Base-by-base conservation (phyloP, 1,140 invertebrate species). In the Mamestra configurata region DNA sequence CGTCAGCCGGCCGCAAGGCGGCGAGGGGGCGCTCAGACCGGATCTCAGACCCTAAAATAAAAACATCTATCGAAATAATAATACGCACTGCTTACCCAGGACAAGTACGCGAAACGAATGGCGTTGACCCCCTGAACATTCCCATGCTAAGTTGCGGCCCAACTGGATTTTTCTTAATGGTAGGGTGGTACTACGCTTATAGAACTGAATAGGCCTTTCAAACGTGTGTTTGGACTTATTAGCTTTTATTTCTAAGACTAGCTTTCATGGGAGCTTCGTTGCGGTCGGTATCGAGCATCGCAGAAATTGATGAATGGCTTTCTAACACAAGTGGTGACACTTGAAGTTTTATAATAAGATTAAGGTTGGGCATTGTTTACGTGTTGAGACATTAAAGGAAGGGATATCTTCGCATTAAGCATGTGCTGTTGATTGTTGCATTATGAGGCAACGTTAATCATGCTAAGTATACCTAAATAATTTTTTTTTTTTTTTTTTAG, bases 51-150 rank as follows among this genome's bases (percentile, higher is more conserved):
- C 93, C 93, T 93, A 90, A 92, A 94, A 92, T 93, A 93, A 94
- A 94, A 94, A 92, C 91, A 93, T 93, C 90, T 90, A 93, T 93
- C 90, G 89, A 88, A 94, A 93, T 93, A 94, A 94, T 94, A 94
- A 94, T 94, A 94, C 91, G 85, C 89, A 91, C 88, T 88, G 86
- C 90, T 91, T 87, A 89, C 89, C 79, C 90, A 84, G 88, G 89
- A 92, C 93, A 91, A 94, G 92, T 93, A 93, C 91, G 87, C 87
- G 86, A 87, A 88, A 88, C 91, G 88, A 92, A 92, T 93, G 91
- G 86, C 93, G 92, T 93, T 94, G 92, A 94, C 92, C 93, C 93
- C 89, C 90, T 81, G 89, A 90, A 85, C 88, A 92, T 94, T 93
- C 92, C 90, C 92, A 94, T 88, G 90, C 89, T 80, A 86, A 90